These are phyloP conservation scores for Portevinia maculata DNA, from an alignment of 2,888 invertebrate species.

Conservation along the genomic window DNA sequence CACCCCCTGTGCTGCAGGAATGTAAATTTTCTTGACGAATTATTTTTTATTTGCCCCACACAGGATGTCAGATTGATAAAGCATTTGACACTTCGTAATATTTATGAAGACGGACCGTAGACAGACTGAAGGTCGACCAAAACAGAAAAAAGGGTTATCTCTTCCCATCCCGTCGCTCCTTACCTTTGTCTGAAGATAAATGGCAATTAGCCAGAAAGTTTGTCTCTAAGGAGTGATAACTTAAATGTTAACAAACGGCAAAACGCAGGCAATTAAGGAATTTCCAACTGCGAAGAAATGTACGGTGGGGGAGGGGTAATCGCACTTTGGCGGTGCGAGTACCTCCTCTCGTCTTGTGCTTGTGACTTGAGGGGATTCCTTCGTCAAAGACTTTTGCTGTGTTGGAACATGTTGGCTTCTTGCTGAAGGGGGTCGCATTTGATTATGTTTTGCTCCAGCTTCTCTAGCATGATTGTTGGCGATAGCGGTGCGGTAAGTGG, in stretches of 20 bases:
- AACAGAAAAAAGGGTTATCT: slow-evolving; percentile 30
- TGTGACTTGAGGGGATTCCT: slow-evolving; percentile 53
- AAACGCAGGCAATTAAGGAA: slow-evolving; percentile 75
- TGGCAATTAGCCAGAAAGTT: slow-evolving; percentile 75
- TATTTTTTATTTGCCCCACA: slow-evolving; percentile 37
- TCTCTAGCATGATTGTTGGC: slow-evolving; percentile 47
- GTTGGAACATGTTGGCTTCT: not conserved
- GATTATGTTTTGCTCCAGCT: slow-evolving; percentile 34
- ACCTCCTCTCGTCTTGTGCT: slow-evolving; percentile 1
- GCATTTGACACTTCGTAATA: slow-evolving; percentile 66
- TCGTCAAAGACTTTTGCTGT: slow-evolving; percentile 26
- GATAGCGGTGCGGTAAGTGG: slow-evolving; percentile 53
- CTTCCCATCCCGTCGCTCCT: too few species aligned
- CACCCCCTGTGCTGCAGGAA: slow-evolving; percentile 30
- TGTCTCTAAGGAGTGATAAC: slow-evolving; percentile 76
- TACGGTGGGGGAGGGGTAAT: slow-evolving; percentile 15
- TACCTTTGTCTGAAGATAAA: slow-evolving; percentile 36
- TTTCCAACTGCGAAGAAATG: slow-evolving; percentile 53
- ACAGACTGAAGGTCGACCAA: slow-evolving; percentile 35
- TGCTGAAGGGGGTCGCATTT: slow-evolving; percentile 28
- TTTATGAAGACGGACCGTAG: slow-evolving; percentile 60
- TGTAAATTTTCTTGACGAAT: slow-evolving; percentile 61
- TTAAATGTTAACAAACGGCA: slow-evolving; percentile 72
- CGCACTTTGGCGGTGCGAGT: too few species aligned
- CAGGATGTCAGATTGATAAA: slow-evolving; percentile 60